These are phyloP conservation scores for Xestia rhomboidea DNA, from an alignment of 2,888 invertebrate species.

Conservation along the genomic window DNA sequence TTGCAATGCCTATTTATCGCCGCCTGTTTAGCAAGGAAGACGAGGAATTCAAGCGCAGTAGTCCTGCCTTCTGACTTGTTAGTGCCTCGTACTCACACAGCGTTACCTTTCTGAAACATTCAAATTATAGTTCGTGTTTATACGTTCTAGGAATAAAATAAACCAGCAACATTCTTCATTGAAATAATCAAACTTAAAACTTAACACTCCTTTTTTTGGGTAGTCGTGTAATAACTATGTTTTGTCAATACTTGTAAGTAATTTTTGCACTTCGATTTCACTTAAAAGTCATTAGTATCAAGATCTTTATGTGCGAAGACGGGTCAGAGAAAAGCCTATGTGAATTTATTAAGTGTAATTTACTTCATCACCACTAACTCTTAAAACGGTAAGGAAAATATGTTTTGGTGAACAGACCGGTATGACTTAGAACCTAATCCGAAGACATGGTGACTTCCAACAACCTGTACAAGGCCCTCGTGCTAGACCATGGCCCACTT, in stretches of 20 bases:
- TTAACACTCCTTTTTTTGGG: background rate
- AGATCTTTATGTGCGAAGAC: background rate
- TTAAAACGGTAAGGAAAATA: background rate
- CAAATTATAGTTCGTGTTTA: background rate
- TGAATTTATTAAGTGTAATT: background rate
- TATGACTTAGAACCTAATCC: background rate
- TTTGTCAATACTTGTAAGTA: fast-evolving
- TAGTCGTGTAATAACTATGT: background rate
- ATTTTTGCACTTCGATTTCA: background rate
- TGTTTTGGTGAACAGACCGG: no score
- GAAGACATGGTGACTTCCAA: background rate
- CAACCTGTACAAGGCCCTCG: background rate
- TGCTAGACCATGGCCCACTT: background rate
- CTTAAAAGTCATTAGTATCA: background rate
- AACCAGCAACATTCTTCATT: background rate
- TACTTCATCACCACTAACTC: background rate
- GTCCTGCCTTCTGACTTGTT: conserved; percentile 66
- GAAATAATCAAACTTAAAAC: background rate
- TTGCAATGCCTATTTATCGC: conserved; percentile 55
- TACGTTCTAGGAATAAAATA: background rate
- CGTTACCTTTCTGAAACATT: background rate
- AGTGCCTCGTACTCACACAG: conserved; percentile 37
- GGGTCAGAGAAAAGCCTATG: background rate
- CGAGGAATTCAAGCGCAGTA: conserved; percentile 69
- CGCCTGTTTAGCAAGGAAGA: conserved; percentile 55